Conservation (phyloP, 2,797 vertebrate species). For the Caiman crocodilus region DNA sequence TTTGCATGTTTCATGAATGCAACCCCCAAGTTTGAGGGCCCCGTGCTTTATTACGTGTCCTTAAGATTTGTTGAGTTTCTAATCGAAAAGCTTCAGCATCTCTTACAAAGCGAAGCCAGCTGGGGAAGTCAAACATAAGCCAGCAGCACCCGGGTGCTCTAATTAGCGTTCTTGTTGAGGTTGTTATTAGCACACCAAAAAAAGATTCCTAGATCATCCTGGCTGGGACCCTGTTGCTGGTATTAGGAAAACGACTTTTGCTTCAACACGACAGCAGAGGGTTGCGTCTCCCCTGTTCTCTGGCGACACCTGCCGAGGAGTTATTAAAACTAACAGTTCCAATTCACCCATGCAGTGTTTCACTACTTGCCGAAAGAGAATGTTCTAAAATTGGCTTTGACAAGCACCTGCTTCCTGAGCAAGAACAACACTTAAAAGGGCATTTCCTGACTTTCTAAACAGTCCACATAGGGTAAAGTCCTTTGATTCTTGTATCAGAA, state of each 20-base stretch:
- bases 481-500: background rate
- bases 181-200: too few relatives aligned
- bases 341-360: background rate
- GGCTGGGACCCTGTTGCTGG: background rate
- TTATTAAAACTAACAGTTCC: background rate
- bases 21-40: background rate
- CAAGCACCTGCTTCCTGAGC: background rate
- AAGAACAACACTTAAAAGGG: background rate
- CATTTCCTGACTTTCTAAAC: background rate
- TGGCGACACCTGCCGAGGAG: slow-evolving; percentile 79
- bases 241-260: background rate
- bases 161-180: too few relatives aligned
- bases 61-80: background rate
- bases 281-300: slow-evolving; percentile 61
- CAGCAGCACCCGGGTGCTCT: background rate
- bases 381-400: slow-evolving; percentile 15
- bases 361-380: background rate
- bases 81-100: background rate
- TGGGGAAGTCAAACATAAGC: background rate
- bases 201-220: background rate
- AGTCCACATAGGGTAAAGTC: background rate
- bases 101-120: background rate
- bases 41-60: background rate
- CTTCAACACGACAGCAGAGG: background rate
- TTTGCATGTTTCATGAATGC: background rate